Base-by-base conservation (phyloP, 2,888 invertebrate species). In the Troilus luridus region DNA sequence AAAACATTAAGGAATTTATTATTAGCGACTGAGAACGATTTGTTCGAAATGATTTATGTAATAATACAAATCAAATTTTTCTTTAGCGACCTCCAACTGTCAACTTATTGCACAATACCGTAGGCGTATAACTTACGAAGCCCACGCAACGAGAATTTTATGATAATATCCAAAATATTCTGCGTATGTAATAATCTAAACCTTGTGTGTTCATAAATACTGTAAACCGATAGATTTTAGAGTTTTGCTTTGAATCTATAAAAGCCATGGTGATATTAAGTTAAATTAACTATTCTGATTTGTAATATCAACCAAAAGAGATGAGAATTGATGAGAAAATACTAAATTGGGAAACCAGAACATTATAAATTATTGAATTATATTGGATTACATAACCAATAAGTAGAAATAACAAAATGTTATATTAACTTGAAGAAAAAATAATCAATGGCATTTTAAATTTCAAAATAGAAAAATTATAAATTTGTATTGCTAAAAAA, bases 301-400 rank as follows among this genome's bases (percentile, higher is more conserved):
- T 14, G 67, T 12, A 14, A 67, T 67, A 67, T 24, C 7, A 41
- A 17, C 17, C 17, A 41, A 7, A 41, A 17, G 7, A 41, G 14
- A 77, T 77, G 10, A 77, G 41, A 41, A 77, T 77, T 77, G 27
- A 17, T 17, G 72, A 77, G 72, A 77, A 77, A 77, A 77, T 77
- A 77, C 72, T 77, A 77, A 72, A 27, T 14, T 14, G 24, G 27
- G 72, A 14, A 27, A 77, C 72, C 14, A 41, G 12, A 27, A 24
- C 14, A 10, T 59, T 59, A 1, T 12, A 59, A 14, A 41, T 41
- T 41, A 41, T 41, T 41, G 41, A 3, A 41, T 41, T 41, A 1
- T 5, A 41, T 41, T 41, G 41, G 41, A 41, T 41, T 41, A 41
- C 5, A 41, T 41, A 5, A 5, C 41, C 41, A 5, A 41, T 41